These are phyloP conservation scores for Petromus typicus DNA, from an alignment of 2,113 vertebrate species.

Conservation along the genomic window DNA sequence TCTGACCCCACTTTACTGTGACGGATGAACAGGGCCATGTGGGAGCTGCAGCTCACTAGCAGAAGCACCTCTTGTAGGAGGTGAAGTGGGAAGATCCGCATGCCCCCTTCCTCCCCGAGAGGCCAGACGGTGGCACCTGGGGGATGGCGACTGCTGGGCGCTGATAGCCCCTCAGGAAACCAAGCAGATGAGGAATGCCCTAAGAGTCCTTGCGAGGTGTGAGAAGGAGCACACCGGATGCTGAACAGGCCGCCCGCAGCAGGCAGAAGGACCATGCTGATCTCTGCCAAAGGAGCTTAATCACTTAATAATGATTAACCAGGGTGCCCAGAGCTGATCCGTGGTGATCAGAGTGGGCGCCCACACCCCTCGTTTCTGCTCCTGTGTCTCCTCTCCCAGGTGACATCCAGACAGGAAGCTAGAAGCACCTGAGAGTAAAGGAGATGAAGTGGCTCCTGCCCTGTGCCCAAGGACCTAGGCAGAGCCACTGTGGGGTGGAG, in stretches of 20 bases:
- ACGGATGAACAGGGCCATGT: fast-evolving
- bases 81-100: not conserved
- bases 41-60: not conserved
- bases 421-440: not conserved
- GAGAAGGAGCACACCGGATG: constrained; percentile 61
- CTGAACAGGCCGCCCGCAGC: constrained; percentile 75
- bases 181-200: constrained; percentile 34
- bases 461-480: not conserved
- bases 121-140: not conserved
- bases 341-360: not conserved
- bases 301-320: constrained; percentile 84
- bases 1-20: not conserved
- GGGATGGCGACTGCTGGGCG: not conserved
- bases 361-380: not conserved
- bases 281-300: constrained; percentile 74
- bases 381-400: not conserved
- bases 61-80: not conserved
- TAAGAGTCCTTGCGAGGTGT: constrained; percentile 31
- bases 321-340: constrained; percentile 72
- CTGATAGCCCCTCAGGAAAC: constrained; percentile 48
- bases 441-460: too few species aligned
- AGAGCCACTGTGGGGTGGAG: not conserved
- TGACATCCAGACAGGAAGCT: not conserved
- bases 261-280: constrained; percentile 77
- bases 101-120: not conserved